These are phyloP conservation scores for Drosophila athabasca DNA, from an alignment of 1,140 invertebrate genomes.

Conservation along the genomic window DNA sequence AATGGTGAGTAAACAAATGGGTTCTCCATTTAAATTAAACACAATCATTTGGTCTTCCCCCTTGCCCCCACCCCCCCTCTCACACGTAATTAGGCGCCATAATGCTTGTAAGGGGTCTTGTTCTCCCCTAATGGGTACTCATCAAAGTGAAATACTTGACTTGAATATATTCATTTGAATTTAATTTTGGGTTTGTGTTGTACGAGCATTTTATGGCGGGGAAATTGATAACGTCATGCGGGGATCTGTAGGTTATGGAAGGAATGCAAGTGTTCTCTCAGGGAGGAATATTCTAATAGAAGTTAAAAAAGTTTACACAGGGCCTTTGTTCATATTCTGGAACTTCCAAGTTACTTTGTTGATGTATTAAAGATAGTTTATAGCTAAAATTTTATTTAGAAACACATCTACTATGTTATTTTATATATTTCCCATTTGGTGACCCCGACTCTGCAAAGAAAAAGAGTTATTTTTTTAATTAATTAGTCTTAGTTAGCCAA, in stretches of 20 bases:
- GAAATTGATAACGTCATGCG: neutral
- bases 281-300: too few species aligned
- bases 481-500: too few species aligned
- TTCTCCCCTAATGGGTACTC: slow-evolving; percentile 30
- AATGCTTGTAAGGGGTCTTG: slow-evolving; percentile 42
- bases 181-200: slow-evolving; percentile 10
- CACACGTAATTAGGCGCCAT: slow-evolving; percentile 48
- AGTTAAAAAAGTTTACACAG: too few species aligned
- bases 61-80: neutral
- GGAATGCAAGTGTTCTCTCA: too few species aligned
- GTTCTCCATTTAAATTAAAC: slow-evolving; percentile 25
- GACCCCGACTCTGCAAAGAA: too few species aligned
- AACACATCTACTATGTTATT: too few species aligned
- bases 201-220: neutral
- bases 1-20: slow-evolving; percentile 86
- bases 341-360: too few species aligned
- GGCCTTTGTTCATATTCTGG: too few species aligned
- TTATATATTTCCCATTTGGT: too few species aligned
- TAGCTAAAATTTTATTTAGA: too few species aligned
- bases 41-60: slow-evolving; percentile 33
- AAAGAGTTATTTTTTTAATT: too few species aligned
- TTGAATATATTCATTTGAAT: slow-evolving; percentile 47
- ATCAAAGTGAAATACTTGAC: slow-evolving; percentile 28
- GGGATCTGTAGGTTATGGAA: neutral
- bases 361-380: too few species aligned